A percentile compares a stretch with the other conserved stretches of the same genome.
These are phyloP conservation scores for Brachionus koreanus DNA, from an alignment of 1,140 invertebrate genomes.

Conservation along the genomic window DNA sequence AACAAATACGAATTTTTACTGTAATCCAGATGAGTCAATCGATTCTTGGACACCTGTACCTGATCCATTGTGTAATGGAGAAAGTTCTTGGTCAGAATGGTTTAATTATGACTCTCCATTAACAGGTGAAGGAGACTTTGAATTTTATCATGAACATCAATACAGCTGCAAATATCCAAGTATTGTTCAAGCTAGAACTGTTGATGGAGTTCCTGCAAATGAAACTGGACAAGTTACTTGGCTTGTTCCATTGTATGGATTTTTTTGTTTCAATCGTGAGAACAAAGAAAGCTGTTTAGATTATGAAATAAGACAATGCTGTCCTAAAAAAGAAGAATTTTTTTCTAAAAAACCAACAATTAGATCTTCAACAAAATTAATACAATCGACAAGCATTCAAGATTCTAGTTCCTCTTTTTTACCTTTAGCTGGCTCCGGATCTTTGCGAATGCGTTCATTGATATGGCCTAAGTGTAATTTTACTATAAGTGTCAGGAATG, in stretches of 20 bases:
- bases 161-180: not conserved
- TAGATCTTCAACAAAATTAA: too few species aligned
- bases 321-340: not conserved
- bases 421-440: too few species aligned
- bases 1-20: not conserved
- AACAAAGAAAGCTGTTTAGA: not conserved
- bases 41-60: not conserved
- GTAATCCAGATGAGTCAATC: constrained; percentile 13
- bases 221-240: not conserved
- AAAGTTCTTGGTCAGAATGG: constrained; percentile 15
- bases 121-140: constrained; percentile 27
- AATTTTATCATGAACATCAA: not conserved
- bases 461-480: too few species aligned
- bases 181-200: not conserved
- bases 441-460: too few species aligned
- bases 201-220: not conserved
- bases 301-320: constrained; percentile 33
- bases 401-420: too few species aligned
- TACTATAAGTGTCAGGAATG: too few species aligned
- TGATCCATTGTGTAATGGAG: constrained; percentile 35
- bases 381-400: too few species aligned
- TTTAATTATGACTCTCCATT: not conserved
- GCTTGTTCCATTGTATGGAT: not conserved
- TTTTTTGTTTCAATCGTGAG: not conserved
- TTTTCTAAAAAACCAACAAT: too few species aligned